phyloP scores from a whole-genome alignment of 2,113 vertebrate species.

The Otolemur garnettii region DNA sequence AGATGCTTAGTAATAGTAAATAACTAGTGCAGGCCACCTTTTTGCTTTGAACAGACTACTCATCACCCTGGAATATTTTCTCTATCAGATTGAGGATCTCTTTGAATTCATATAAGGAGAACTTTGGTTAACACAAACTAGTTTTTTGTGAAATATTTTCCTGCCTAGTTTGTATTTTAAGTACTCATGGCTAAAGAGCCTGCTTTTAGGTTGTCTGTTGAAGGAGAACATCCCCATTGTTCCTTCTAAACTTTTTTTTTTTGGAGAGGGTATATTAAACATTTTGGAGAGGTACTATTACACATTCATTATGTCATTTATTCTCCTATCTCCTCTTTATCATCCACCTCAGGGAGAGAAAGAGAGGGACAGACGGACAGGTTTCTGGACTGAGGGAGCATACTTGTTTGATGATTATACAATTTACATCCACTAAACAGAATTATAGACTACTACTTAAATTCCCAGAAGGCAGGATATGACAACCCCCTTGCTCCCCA shows the following conservation, averaged over 20 bases:
- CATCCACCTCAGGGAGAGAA: neutral
- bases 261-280: neutral
- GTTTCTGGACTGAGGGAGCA: neutral
- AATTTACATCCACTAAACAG: constrained; percentile 42
- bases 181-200: neutral
- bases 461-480: neutral
- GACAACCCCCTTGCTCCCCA: no score
- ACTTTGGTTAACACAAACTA: neutral
- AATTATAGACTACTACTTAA: constrained; percentile 23
- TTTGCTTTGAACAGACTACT: neutral
- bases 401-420: constrained; percentile 48
- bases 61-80: neutral
- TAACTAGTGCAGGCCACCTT: neutral
- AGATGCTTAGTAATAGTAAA: neutral
- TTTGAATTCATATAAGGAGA: constrained; percentile 42
- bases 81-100: neutral
- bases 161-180: constrained; percentile 14
- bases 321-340: neutral
- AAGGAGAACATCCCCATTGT: neutral
- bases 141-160: neutral
- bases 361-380: neutral
- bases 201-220: neutral
- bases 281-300: no score
- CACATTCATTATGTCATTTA: neutral
- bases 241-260: neutral